Evolutionary conservation across 2,797 vertebrate genomes (phyloP).

Genomic region (Pogonophryne albipinna): DNA sequence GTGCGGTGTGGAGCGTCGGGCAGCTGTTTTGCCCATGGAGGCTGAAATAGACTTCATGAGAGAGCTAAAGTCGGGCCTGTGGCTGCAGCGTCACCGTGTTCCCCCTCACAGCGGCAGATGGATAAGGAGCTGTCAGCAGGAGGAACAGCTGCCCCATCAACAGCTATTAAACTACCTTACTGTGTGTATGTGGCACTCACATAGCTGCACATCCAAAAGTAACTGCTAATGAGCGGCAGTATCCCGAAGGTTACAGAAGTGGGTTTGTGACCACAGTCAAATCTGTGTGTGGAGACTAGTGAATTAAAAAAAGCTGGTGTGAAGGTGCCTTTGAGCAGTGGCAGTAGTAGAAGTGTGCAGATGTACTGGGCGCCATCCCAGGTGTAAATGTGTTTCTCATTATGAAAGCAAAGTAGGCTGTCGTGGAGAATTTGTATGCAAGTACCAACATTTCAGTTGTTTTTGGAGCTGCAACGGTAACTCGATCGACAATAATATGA

Average conservation of each 20-base stretch:
- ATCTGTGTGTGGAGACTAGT: not conserved
- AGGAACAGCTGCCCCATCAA: slow-evolving; percentile 73
- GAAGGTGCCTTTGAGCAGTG: slow-evolving; percentile 34
- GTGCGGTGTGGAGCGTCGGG: slow-evolving; percentile 67
- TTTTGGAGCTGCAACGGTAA: too few species aligned
- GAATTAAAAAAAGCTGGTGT: slow-evolving; percentile 23
- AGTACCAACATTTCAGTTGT: not conserved
- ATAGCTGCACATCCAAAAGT: slow-evolving; percentile 36
- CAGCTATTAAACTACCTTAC: slow-evolving; percentile 62
- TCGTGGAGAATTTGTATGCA: not conserved
- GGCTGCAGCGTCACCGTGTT: slow-evolving; percentile 69
- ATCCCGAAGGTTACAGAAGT: slow-evolving; percentile 26
- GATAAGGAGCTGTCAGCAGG: slow-evolving; percentile 81
- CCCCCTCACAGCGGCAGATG: slow-evolving; percentile 67
- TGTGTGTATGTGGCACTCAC: slow-evolving; percentile 50
- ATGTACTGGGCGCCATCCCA: slow-evolving; percentile 17
- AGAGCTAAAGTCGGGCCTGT: slow-evolving; percentile 75
- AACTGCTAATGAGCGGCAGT: slow-evolving; percentile 16
- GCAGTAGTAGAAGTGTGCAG: slow-evolving; percentile 5
- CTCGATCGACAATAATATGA: too few species aligned
- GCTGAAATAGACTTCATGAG: slow-evolving; percentile 84
- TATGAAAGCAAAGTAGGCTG: not conserved
- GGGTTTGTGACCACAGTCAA: slow-evolving; percentile 8
- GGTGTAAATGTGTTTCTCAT: not conserved
- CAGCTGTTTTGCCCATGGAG: slow-evolving; percentile 82